A percentile compares a stretch with the other conserved stretches of the same genome.
These are phyloP conservation scores for Ascidia mentula DNA, from an alignment of 23 tunicate species.

Conservation along the genomic window DNA sequence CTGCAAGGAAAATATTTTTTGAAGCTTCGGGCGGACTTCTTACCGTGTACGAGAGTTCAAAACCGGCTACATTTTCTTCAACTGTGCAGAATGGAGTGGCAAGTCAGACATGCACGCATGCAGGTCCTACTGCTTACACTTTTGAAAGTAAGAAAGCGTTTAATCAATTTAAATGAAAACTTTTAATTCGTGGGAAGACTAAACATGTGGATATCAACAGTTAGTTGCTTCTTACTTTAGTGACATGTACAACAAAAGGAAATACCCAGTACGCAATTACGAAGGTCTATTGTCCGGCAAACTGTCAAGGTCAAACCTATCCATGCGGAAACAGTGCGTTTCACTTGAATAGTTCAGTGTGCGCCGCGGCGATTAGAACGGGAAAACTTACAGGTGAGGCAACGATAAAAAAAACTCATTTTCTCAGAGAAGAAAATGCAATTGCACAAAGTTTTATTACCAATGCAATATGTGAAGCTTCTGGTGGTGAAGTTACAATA, in stretches of 20 bases:
- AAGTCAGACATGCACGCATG: neutral
- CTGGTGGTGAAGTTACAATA: neutral
- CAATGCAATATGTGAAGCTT: too few relatives aligned
- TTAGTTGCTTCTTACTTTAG: neutral
- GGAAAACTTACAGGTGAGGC: conserved; percentile 1
- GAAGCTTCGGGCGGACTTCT: neutral
- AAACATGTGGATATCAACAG: neutral
- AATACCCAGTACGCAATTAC: neutral
- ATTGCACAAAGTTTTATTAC: too few relatives aligned
- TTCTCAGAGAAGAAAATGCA: too few relatives aligned
- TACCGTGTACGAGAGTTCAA: neutral
- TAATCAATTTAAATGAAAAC: neutral
- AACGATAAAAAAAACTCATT: too few relatives aligned
- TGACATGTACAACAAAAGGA: neutral
- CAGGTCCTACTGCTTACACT: neutral
- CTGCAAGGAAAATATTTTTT: too few relatives aligned
- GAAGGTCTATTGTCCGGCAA: neutral
- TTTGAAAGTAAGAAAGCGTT: neutral
- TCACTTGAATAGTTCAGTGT: neutral
- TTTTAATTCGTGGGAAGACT: neutral
- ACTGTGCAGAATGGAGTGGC: neutral
- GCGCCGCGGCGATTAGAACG: neutral
- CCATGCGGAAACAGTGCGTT: neutral
- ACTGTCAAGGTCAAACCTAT: neutral
- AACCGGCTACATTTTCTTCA: neutral